phyloP scores from a whole-genome alignment of 1,140 invertebrate genomes.

The Carposina sasakii region DNA sequence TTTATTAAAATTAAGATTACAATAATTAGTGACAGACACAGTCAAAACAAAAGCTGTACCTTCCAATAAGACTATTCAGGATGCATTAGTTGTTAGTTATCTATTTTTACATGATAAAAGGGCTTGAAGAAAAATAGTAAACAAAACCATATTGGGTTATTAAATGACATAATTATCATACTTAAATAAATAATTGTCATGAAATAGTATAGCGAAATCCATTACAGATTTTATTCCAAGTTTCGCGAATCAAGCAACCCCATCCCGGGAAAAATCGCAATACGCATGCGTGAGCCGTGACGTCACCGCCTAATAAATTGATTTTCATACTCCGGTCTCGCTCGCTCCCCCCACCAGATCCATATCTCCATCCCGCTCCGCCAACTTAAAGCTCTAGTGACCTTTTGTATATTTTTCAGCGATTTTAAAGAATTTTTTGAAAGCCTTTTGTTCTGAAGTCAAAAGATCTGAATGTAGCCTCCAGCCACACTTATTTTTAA shows the following conservation, averaged over 20 bases:
- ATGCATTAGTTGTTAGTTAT: too few species aligned
- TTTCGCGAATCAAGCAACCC: conserved; percentile 47
- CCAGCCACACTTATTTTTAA: conserved; percentile 41
- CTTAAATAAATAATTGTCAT: too few species aligned
- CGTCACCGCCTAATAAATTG: conserved; percentile 73
- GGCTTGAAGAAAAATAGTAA: too few species aligned
- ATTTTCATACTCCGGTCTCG: conserved; percentile 65
- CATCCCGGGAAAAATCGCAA: conserved; percentile 42
- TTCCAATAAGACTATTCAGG: too few species aligned
- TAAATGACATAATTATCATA: too few species aligned
- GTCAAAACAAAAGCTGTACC: too few species aligned
- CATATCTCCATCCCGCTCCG: conserved; percentile 39
- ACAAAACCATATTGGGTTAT: too few species aligned
- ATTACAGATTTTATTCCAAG: too few species aligned
- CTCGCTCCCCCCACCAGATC: conserved; percentile 20
- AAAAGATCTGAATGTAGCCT: conserved; percentile 47
- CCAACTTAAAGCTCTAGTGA: conserved; percentile 55
- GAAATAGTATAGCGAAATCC: too few species aligned
- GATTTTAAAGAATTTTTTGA: conserved; percentile 52
- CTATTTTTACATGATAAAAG: too few species aligned
- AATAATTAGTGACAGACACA: too few species aligned
- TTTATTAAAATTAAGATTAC: too few species aligned
- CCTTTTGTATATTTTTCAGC: conserved; percentile 66
- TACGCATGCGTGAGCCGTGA: conserved; percentile 65
- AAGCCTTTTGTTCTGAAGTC: conserved; percentile 60